Percentiles rank a stretch among this genome's conserved stretches.
Conservation (phyloP, 37 sponge, comb jelly and placozoan genomes). For the Cladorhizidae sp. region DNA sequence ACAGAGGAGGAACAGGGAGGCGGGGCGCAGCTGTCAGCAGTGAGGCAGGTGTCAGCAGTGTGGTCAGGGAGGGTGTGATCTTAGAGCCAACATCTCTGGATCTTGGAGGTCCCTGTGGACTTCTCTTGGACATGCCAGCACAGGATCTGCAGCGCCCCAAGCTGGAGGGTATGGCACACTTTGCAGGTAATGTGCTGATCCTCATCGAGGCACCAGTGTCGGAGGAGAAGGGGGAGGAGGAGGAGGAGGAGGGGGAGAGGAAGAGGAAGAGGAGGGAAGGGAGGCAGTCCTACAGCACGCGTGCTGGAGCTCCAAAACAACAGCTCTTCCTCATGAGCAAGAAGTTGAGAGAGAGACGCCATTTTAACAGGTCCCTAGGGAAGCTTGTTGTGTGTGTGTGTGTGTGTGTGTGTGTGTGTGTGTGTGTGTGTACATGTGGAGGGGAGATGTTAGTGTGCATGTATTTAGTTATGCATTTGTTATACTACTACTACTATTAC, state of each 20-base stretch:
- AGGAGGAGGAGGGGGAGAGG: too few species aligned
- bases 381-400: too few species aligned
- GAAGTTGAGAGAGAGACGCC: constrained; percentile 11
- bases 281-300: neutral
- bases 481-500: too few species aligned
- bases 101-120: constrained; percentile 33
- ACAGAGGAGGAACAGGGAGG: neutral
- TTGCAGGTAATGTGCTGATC: constrained; percentile 62
- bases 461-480: too few species aligned
- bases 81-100: constrained; percentile 40
- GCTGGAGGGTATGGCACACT: constrained; percentile 40
- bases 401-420: neutral
- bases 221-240: neutral
- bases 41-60: neutral
- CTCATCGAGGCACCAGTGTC: constrained; percentile 58
- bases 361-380: neutral
- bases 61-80: constrained; percentile 31
- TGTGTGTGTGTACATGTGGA: neutral
- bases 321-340: neutral
- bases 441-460: too few species aligned
- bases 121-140: constrained; percentile 10
- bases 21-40: neutral
- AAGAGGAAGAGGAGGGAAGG: too few species aligned
- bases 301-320: constrained; percentile 1
- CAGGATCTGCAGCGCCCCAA: constrained; percentile 38